Evolutionary conservation across 2,797 vertebrate species (phyloP).

Genomic region (Hippoglossus hippoglossus): DNA sequence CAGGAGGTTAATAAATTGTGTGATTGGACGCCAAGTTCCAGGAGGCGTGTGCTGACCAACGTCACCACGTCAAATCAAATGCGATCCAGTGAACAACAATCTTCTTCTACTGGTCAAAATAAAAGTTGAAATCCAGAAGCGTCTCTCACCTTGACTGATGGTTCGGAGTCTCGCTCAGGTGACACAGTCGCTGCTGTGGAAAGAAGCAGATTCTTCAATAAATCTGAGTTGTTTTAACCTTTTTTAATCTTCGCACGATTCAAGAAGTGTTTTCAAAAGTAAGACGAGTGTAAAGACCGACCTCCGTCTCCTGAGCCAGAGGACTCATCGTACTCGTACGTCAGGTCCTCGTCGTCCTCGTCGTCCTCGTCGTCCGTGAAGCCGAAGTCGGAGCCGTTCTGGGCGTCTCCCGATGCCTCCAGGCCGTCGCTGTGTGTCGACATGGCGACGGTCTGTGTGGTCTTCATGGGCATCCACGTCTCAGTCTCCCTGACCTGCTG

Average conservation of each 20-base stretch:
- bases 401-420: slow-evolving; percentile 86
- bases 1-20: background rate
- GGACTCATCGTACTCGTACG: slow-evolving; percentile 66
- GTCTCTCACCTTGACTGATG: slow-evolving; percentile 70
- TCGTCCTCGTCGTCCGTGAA: slow-evolving; percentile 73
- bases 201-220: slow-evolving; percentile 14
- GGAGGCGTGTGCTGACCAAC: too few relatives aligned
- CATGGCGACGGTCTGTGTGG: slow-evolving; percentile 54
- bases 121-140: accelerated
- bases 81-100: too few relatives aligned
- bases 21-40: background rate
- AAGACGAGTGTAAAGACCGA: slow-evolving; percentile 25
- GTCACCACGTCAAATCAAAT: too few relatives aligned
- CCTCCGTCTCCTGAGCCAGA: slow-evolving; percentile 91
- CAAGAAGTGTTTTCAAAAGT: background rate
- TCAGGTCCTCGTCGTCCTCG: slow-evolving; percentile 17
- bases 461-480: slow-evolving; percentile 90
- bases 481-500: slow-evolving; percentile 94
- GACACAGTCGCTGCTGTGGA: slow-evolving; percentile 38
- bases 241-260: too few relatives aligned
- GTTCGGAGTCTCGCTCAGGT: background rate
- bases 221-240: background rate
- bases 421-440: slow-evolving; percentile 35
- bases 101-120: background rate
- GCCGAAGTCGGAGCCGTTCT: slow-evolving; percentile 73